These are phyloP conservation scores for Ophiothrix spiculata DNA, from an alignment of 35 echinoderm and acorn worm species.

Conservation along the genomic window DNA sequence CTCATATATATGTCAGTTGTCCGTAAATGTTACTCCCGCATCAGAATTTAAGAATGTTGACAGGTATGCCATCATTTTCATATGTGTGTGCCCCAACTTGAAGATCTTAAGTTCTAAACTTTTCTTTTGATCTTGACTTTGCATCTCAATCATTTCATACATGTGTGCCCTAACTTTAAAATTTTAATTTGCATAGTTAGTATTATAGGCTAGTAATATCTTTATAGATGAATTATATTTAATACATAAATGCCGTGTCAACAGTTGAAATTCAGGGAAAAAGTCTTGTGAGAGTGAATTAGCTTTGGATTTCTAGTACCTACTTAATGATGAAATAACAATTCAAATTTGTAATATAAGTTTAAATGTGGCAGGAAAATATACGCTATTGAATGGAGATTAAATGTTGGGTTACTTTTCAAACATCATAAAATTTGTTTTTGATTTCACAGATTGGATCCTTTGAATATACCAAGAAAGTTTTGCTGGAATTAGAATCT, in stretches of 20 bases:
- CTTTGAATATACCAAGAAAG: constrained; percentile 69
- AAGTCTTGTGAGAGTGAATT: no score
- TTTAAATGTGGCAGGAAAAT: not conserved
- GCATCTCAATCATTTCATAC: no score
- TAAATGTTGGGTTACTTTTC: not conserved
- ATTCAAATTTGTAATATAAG: not conserved
- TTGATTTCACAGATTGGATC: constrained; percentile 62
- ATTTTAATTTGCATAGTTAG: no score
- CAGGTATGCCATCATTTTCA: no score
- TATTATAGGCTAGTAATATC: no score
- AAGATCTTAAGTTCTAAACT: not conserved
- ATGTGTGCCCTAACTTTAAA: no score
- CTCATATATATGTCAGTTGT: no score
- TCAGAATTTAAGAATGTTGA: no score
- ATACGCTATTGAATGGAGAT: not conserved
- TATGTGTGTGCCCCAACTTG: not conserved
- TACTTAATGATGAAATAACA: not conserved
- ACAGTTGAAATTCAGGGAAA: no score
- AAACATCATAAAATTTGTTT: not conserved
- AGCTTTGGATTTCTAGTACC: not conserved
- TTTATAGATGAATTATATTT: no score
- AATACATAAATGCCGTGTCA: no score
- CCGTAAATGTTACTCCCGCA: no score
- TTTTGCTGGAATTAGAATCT: constrained; percentile 58
- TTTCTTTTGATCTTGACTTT: not conserved